Evolutionary conservation across 2,888 invertebrate genomes (phyloP).

Genomic region (Melieria picta): DNA sequence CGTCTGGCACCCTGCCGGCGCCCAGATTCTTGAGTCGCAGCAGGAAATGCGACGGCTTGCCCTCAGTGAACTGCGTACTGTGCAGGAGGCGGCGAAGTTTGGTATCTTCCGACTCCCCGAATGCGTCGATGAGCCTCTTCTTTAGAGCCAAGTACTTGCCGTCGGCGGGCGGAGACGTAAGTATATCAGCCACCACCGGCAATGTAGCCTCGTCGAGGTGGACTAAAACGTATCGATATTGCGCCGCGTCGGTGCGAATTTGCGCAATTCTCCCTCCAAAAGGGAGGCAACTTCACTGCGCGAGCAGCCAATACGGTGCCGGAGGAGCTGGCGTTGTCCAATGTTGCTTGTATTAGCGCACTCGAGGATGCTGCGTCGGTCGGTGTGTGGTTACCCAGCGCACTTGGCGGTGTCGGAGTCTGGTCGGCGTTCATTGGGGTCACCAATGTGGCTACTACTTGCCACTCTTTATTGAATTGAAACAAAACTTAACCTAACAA

Average conservation of each 20-base stretch:
- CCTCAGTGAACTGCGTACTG: too few relatives aligned
- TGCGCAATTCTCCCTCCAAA: neutral
- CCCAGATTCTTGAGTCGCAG: too few relatives aligned
- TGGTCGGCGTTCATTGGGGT: too few relatives aligned
- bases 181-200: constrained; percentile 10
- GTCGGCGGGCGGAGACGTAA: constrained; percentile 5
- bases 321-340: neutral
- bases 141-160: neutral
- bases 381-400: too few relatives aligned
- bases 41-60: too few relatives aligned
- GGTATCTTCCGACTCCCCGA: neutral
- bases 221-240: constrained; percentile 4
- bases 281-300: constrained; percentile 12
- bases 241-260: neutral
- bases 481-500: too few relatives aligned
- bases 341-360: too few relatives aligned
- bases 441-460: too few relatives aligned
- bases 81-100: constrained; percentile 23
- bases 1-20: too few relatives aligned
- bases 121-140: neutral
- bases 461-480: too few relatives aligned
- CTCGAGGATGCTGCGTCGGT: too few relatives aligned
- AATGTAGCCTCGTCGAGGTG: constrained; percentile 3
- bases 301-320: neutral
- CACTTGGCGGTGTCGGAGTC: too few relatives aligned